These are phyloP conservation scores for Junonia oenone DNA, from an alignment of 2,888 invertebrate genomes.

Conservation along the genomic window DNA sequence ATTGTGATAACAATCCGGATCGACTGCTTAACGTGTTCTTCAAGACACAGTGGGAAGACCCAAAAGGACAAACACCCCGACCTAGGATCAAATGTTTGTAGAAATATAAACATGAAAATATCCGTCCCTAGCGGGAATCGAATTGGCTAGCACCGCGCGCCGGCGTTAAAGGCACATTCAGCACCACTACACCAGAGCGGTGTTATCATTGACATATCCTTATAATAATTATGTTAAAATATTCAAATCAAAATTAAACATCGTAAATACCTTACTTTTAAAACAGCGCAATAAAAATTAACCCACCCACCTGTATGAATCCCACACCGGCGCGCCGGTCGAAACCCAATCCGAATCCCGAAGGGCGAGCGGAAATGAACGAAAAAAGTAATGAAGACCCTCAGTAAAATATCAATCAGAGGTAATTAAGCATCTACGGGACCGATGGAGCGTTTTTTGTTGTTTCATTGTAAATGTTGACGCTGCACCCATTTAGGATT, in stretches of 20 bases:
- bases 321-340: conserved; percentile 3
- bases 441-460: conserved; percentile 32
- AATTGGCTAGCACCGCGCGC: too few relatives aligned
- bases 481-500: conserved; percentile 47
- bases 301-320: background rate
- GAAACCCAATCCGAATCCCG: conserved; percentile 6
- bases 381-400: conserved; percentile 33
- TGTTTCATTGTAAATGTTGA: conserved; percentile 35
- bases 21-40: too few relatives aligned
- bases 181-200: too few relatives aligned
- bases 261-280: background rate
- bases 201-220: background rate
- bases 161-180: too few relatives aligned
- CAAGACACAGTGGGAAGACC: too few relatives aligned
- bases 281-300: background rate
- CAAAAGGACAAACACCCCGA: too few relatives aligned
- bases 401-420: conserved; percentile 38
- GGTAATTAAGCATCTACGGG: conserved; percentile 36
- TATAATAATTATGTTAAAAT: background rate
- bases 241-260: background rate
- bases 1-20: too few relatives aligned
- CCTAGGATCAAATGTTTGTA: too few relatives aligned
- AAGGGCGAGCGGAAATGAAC: conserved; percentile 30
- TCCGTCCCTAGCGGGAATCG: too few relatives aligned
- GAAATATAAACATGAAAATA: too few relatives aligned